Percentiles rank a stretch among this genome's conserved stretches.
phyloP scores from a whole-genome alignment of 1,140 invertebrate genomes.

The Melipona quadrifasciata region DNA sequence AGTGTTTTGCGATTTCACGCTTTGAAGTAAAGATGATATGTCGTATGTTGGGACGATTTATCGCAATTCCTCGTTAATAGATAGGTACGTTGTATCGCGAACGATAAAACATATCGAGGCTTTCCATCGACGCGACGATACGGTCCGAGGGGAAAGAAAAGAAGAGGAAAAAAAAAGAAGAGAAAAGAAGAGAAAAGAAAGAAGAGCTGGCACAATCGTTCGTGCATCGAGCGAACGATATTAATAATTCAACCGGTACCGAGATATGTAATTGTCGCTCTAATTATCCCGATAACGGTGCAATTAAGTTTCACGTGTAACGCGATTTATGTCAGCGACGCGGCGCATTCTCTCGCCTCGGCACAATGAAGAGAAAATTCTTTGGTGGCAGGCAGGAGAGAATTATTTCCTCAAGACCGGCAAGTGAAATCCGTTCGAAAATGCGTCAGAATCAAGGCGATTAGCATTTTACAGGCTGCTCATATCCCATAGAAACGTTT shows the following conservation, averaged over 20 bases:
- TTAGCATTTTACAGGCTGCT: constrained; percentile 79
- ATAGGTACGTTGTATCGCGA: neutral
- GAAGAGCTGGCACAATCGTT: too few relatives aligned
- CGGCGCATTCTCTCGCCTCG: constrained; percentile 11
- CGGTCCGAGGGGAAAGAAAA: neutral
- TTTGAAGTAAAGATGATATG: constrained; percentile 56
- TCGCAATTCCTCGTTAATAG: neutral
- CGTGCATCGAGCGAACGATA: neutral
- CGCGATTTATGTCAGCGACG: constrained; percentile 24
- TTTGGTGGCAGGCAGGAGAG: constrained; percentile 30
- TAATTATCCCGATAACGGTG: constrained; percentile 25
- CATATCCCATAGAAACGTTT: constrained; percentile 76
- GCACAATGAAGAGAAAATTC: constrained; percentile 29
- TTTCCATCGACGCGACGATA: constrained; percentile 1
- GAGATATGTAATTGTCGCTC: constrained; percentile 3
- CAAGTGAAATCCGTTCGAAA: constrained; percentile 75
- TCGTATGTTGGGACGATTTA: constrained; percentile 1
- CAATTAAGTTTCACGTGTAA: constrained; percentile 41
- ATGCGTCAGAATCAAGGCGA: constrained; percentile 71
- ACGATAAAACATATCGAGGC: neutral
- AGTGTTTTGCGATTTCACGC: constrained; percentile 58
- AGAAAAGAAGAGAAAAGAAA: constrained; percentile 9
- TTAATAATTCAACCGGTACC: neutral
- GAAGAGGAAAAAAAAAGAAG: neutral
- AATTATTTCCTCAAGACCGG: constrained; percentile 69